Conservation (phyloP, 2,113 vertebrate genomes). For the Pavo muticus region DNA sequence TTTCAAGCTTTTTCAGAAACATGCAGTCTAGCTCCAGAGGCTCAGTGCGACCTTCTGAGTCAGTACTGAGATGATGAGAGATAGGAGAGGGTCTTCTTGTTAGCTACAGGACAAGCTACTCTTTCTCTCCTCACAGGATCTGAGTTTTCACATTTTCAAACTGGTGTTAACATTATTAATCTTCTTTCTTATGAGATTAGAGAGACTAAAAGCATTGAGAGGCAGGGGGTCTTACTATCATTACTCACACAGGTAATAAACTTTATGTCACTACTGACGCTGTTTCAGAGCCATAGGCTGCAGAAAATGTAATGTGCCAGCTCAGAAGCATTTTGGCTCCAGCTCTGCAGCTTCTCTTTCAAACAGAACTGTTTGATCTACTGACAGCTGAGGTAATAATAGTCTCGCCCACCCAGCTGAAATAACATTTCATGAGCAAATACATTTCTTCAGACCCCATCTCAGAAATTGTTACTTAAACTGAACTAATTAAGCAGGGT, state of each 20-base stretch:
- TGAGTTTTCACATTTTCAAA: not conserved
- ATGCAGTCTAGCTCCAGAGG: not conserved
- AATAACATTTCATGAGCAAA: rapidly evolving
- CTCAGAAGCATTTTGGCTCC: not conserved
- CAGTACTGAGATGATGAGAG: not conserved
- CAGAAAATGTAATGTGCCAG: not conserved
- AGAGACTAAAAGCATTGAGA: not conserved
- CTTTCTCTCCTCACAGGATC: not conserved
- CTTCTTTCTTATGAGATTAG: rapidly evolving
- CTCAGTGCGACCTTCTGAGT: not conserved
- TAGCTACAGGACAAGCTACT: not conserved
- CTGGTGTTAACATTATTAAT: not conserved
- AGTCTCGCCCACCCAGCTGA: not conserved
- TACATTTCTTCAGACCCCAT: rapidly evolving
- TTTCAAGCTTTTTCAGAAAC: not conserved
- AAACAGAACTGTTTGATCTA: not conserved
- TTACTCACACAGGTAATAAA: not conserved
- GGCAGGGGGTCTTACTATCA: not conserved
- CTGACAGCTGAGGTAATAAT: not conserved
- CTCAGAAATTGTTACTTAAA: not conserved
- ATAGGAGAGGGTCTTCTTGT: not conserved
- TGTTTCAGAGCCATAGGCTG: not conserved
- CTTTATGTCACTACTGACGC: not conserved
- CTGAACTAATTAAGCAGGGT: rapidly evolving
- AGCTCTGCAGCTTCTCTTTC: not conserved